Percentiles rank a stretch among this genome's conserved stretches.
phyloP scores from a whole-genome alignment of 2,113 vertebrate genomes.

The Verasper variegatus region DNA sequence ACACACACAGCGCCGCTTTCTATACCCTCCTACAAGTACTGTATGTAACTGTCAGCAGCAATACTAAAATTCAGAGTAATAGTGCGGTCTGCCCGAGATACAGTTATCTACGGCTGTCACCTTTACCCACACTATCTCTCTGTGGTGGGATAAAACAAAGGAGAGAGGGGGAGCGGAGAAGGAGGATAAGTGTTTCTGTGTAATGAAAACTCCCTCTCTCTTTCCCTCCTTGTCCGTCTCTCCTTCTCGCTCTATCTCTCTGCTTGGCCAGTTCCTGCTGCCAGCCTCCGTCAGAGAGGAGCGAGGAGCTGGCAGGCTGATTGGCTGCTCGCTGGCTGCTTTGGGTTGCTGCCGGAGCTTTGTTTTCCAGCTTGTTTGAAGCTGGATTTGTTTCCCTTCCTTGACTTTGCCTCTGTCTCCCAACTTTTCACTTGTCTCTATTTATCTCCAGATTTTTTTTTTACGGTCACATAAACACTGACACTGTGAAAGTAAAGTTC shows the following conservation, averaged over 20 bases:
- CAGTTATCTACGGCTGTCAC: constrained; percentile 71
- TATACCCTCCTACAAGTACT: constrained; percentile 66
- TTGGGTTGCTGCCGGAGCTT: constrained; percentile 71
- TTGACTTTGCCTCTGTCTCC: constrained; percentile 61
- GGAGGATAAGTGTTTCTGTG: constrained; percentile 63
- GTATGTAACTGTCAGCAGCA: constrained; percentile 65
- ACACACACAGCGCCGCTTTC: constrained; percentile 39
- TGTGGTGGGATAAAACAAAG: constrained; percentile 50
- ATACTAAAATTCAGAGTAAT: constrained; percentile 69
- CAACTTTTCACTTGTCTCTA: constrained; percentile 33
- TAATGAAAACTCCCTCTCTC: constrained; percentile 65
- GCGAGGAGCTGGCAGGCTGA: constrained; percentile 71
- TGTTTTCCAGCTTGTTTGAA: constrained; percentile 70
- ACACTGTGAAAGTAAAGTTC: background rate
- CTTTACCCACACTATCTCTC: constrained; percentile 61
- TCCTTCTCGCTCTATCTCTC: constrained; percentile 46
- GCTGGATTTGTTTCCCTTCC: constrained; percentile 70
- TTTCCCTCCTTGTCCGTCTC: constrained; percentile 42
- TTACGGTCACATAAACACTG: background rate
- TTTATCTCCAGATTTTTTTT: constrained; percentile 18
- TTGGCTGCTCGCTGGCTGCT: constrained; percentile 60
- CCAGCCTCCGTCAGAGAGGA: constrained; percentile 63
- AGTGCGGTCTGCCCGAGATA: constrained; percentile 60
- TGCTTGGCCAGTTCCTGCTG: constrained; percentile 59
- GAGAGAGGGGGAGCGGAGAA: constrained; percentile 30